Base-by-base conservation (phyloP, 2,113 vertebrate genomes). In the Toxostoma redivivum region DNA sequence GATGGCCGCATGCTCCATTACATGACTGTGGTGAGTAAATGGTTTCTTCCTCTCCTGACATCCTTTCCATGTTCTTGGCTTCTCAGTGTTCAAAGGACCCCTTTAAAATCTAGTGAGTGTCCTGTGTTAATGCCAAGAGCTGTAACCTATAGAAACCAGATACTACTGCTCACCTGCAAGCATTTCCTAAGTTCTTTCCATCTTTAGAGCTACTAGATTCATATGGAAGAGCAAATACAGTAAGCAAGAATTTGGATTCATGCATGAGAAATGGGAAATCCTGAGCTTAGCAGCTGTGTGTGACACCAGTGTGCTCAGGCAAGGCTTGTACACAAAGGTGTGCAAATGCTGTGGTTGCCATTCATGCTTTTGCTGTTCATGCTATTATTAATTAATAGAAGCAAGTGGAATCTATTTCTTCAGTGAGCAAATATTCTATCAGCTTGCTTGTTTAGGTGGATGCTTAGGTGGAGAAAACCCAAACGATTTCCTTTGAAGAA, bases 1-100 rank as follows among this genome's bases (percentile, higher is more conserved):
- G 99, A 99, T 2, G 99, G 99, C 8, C 98, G 99, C 73, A 99
- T 99, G 99, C 98, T 99, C 22, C 99, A 99, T 89, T 99, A 99
- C 96, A 99, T 99, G 99, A 99, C 98, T 2, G 98, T 99, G 95
- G 99, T 99, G 97, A 98, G 99, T 98, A 78, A 53, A 62, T 53
- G 22, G 27, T 14, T 28, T n/a, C 61, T 20, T 45, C 45, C 79
- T 33, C 50, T 61, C 40, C 35, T 47, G 56, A 20, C 40, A 9
- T 42, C 21, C 48, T 79, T 45, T 48, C 37, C 31, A 5, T 27
- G 11, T 17, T 79, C 40, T 71, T 53, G 33, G 53, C 31, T 84
- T 61, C 35, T 57, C 31, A 56, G 27, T 30, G 23, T 70, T 94
- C n/a, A 69, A 6, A 77, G 62, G 37, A 53, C 19, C 37, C 20